Conservation (phyloP, 1,140 invertebrate genomes). For the Stegodyphus dumicola region DNA sequence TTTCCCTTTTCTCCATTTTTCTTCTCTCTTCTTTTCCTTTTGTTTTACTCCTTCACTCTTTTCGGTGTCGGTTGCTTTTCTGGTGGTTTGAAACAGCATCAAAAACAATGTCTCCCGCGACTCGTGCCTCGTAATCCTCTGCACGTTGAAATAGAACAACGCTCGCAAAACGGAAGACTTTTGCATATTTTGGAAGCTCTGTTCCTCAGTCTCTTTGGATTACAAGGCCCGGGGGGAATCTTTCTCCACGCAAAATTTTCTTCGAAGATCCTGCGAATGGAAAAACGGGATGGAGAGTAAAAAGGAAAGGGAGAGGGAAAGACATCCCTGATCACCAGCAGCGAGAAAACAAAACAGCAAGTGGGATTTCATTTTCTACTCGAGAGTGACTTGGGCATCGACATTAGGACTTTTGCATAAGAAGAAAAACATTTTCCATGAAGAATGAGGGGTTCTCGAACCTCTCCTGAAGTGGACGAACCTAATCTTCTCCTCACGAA, state of each 20-base stretch:
- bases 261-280: background rate
- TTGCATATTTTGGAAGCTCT: slow-evolving; percentile 56
- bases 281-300: slow-evolving; percentile 8
- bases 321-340: slow-evolving; percentile 47
- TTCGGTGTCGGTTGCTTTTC: slow-evolving; percentile 54
- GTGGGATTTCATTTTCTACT: slow-evolving; percentile 58
- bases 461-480: slow-evolving; percentile 44
- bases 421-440: slow-evolving; percentile 23
- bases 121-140: slow-evolving; percentile 58
- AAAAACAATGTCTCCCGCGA: slow-evolving; percentile 58
- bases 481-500: slow-evolving; percentile 39
- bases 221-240: slow-evolving; percentile 35
- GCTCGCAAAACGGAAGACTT: slow-evolving; percentile 45
- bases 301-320: slow-evolving; percentile 2
- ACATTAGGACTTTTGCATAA: slow-evolving; percentile 56
- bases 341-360: slow-evolving; percentile 57
- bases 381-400: slow-evolving; percentile 15
- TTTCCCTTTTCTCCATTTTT: background rate
- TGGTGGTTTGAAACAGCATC: slow-evolving; percentile 56
- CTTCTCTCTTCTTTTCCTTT: slow-evolving; percentile 9
- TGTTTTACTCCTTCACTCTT: background rate
- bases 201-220: slow-evolving; percentile 49
- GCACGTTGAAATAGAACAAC: slow-evolving; percentile 33
- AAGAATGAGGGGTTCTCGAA: slow-evolving; percentile 44
- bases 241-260: slow-evolving; percentile 12